Conservation (phyloP, 2,888 invertebrate genomes). For the Agapostemon virescens region DNA sequence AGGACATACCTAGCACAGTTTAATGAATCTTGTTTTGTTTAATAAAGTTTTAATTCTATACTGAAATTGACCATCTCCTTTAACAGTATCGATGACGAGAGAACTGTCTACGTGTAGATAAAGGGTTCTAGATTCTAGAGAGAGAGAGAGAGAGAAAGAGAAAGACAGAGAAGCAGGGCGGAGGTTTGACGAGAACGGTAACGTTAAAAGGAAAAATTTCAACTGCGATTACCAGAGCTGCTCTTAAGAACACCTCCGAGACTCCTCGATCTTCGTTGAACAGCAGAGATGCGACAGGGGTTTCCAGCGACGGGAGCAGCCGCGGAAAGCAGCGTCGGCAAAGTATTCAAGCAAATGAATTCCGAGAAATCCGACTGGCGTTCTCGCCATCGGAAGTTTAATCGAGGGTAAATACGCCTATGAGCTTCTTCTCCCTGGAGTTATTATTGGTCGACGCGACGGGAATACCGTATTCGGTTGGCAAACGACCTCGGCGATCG, state of each 20-base stretch:
- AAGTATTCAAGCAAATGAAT: slow-evolving; percentile 19
- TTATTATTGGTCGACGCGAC: slow-evolving; percentile 42
- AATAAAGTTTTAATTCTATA: no score
- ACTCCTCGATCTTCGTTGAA: not conserved
- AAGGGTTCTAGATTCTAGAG: no score
- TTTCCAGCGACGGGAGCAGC: not conserved
- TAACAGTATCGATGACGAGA: no score
- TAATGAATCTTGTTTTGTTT: no score
- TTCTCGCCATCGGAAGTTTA: slow-evolving; percentile 26
- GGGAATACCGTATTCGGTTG: slow-evolving; percentile 35
- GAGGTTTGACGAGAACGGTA: not conserved
- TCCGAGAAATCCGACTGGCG: slow-evolving; percentile 14
- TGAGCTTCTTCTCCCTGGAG: slow-evolving; percentile 16
- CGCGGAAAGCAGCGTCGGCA: slow-evolving; percentile 2
- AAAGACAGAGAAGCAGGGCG: not conserved
- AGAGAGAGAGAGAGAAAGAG: not conserved
- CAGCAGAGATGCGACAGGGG: not conserved
- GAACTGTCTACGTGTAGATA: no score
- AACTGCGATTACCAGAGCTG: not conserved
- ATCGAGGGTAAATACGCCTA: slow-evolving; percentile 39
- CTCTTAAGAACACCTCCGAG: slow-evolving; percentile 7
- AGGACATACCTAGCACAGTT: no score
- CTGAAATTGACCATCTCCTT: no score
- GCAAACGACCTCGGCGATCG: slow-evolving; percentile 48
- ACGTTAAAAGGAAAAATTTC: slow-evolving; percentile 12